Evolutionary conservation across 2,113 vertebrate species (phyloP).

Genomic region (Peromyscus polionotus): DNA sequence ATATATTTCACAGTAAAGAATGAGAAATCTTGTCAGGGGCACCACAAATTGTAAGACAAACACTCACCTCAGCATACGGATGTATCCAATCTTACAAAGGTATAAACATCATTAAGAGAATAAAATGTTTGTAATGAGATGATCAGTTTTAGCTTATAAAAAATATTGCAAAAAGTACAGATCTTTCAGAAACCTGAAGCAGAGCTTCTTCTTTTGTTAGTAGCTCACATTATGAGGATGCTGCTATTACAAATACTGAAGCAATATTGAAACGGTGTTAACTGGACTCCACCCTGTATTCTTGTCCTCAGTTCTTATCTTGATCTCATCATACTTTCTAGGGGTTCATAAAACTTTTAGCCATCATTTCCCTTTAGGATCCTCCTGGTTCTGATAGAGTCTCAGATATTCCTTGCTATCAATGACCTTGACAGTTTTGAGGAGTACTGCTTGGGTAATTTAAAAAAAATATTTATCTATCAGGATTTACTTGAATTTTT

Average conservation of each 20-base stretch:
- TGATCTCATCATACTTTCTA: not conserved
- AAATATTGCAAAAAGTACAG: not conserved
- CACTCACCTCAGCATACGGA: not conserved
- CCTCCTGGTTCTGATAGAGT: not conserved
- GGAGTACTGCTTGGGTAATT: not conserved
- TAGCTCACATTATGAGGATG: not conserved
- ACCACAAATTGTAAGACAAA: not conserved
- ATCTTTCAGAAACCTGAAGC: not conserved
- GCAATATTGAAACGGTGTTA: not conserved
- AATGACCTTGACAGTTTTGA: not conserved
- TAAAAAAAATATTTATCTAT: not conserved
- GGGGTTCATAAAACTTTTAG: not conserved
- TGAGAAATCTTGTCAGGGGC: not conserved
- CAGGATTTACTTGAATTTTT: not conserved
- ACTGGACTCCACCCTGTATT: not conserved
- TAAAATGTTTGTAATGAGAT: not conserved
- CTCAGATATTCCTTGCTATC: not conserved
- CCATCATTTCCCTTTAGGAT: not conserved
- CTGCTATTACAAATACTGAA: not conserved
- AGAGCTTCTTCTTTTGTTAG: not conserved
- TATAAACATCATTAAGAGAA: not conserved
- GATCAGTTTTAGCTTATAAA: not conserved
- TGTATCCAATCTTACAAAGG: not conserved
- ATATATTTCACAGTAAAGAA: constrained; percentile 30
- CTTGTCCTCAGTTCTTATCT: not conserved